Conservation (phyloP, 2,888 invertebrate species). For the Xylophagus ater region DNA sequence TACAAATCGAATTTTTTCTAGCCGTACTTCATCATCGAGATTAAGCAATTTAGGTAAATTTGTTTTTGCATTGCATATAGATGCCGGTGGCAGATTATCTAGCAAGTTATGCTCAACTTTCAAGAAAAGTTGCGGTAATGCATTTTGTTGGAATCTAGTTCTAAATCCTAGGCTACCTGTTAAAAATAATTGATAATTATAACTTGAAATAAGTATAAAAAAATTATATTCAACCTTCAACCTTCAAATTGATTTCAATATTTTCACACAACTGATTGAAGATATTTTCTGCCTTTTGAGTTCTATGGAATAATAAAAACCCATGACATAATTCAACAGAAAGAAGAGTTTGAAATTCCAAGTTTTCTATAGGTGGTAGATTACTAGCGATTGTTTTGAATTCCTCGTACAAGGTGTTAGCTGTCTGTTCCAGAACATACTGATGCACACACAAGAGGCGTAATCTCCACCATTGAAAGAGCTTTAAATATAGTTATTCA, state of each 20-base stretch:
- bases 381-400: constrained; percentile 25
- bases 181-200: background rate
- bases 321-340: constrained; percentile 51
- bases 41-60: constrained; percentile 54
- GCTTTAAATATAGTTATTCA: constrained; percentile 19
- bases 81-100: constrained; percentile 39
- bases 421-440: constrained; percentile 60
- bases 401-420: constrained; percentile 49
- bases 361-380: constrained; percentile 29
- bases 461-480: constrained; percentile 53
- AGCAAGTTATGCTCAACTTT: constrained; percentile 44
- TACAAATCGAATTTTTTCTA: constrained; percentile 64
- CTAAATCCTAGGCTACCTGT: constrained; percentile 63
- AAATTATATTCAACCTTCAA: constrained; percentile 45
- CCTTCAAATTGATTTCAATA: constrained; percentile 54
- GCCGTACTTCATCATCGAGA: constrained; percentile 75
- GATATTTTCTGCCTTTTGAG: constrained; percentile 56
- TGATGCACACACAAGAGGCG: constrained; percentile 66
- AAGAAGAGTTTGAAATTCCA: constrained; percentile 39
- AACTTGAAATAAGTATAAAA: background rate
- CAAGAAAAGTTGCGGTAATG: constrained; percentile 72
- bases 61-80: constrained; percentile 42
- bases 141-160: constrained; percentile 76
- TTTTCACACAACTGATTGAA: constrained; percentile 51
- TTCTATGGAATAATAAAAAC: constrained; percentile 61